Evolutionary conservation across 1,140 invertebrate species (phyloP).

Genomic region (Heliothis virescens): DNA sequence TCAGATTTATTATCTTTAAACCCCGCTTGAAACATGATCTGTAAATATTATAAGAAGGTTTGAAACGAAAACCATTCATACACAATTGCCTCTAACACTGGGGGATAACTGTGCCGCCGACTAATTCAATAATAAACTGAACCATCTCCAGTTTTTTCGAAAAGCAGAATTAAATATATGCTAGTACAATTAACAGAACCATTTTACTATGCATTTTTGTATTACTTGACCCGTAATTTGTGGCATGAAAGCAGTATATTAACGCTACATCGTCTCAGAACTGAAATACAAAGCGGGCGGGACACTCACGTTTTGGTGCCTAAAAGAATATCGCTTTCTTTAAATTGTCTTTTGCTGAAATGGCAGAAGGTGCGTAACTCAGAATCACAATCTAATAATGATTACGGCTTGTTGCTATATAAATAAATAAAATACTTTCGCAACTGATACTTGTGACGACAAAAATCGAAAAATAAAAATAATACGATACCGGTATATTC

Average conservation of each 20-base stretch:
- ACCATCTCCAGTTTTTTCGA: not conserved
- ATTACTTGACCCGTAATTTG: not conserved
- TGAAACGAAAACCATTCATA: not conserved
- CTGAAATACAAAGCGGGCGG: not conserved
- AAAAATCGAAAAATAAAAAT: no score
- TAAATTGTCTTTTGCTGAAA: no score
- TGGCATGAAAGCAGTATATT: not conserved
- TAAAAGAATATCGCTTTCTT: no score
- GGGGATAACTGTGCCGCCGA: no score
- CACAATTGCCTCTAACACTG: not conserved
- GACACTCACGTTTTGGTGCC: not conserved
- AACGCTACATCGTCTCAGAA: not conserved
- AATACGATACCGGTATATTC: no score
- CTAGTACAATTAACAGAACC: not conserved
- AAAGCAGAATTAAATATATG: not conserved
- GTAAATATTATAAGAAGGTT: not conserved
- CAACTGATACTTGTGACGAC: no score
- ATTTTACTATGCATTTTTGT: not conserved
- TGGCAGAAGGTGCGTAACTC: no score
- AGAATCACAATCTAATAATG: no score
- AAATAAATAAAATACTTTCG: no score
- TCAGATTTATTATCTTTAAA: not conserved
- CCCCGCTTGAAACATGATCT: not conserved
- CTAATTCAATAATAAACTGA: not conserved
- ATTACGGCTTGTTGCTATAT: no score